phyloP scores from a whole-genome alignment of 37 sponge, comb jelly and placozoan genomes.

The Petrosia ficiformis region DNA sequence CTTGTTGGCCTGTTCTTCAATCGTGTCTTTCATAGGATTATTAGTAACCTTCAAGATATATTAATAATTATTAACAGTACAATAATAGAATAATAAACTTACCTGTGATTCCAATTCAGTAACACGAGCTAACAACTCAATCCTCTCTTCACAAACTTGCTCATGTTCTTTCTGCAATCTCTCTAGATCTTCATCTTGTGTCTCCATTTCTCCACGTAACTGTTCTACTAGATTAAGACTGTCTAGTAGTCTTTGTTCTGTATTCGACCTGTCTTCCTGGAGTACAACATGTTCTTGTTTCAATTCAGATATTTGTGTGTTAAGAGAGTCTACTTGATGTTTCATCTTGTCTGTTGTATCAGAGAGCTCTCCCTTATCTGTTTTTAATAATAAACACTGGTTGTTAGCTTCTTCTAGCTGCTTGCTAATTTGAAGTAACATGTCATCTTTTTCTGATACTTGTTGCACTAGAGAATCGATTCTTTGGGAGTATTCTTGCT shows the following conservation, averaged over 20 bases:
- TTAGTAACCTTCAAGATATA: background rate
- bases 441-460: background rate
- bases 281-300: too few species aligned
- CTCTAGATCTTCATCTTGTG: background rate
- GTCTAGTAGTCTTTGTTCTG: too few species aligned
- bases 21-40: background rate
- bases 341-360: too few species aligned
- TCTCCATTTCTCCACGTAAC: too few species aligned
- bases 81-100: background rate
- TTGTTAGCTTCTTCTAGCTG: too few species aligned
- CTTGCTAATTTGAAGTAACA: too few species aligned
- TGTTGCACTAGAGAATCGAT: background rate
- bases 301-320: too few species aligned
- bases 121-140: background rate
- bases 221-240: too few species aligned
- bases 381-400: too few species aligned
- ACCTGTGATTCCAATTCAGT: background rate
- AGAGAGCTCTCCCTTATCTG: too few species aligned
- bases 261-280: too few species aligned
- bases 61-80: background rate
- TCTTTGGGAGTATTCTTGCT: background rate
- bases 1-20: background rate
- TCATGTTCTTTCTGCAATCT: background rate
- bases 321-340: too few species aligned
- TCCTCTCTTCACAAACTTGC: background rate